phyloP scores from a whole-genome alignment of 1,140 invertebrate genomes.

The Dryas iulia region DNA sequence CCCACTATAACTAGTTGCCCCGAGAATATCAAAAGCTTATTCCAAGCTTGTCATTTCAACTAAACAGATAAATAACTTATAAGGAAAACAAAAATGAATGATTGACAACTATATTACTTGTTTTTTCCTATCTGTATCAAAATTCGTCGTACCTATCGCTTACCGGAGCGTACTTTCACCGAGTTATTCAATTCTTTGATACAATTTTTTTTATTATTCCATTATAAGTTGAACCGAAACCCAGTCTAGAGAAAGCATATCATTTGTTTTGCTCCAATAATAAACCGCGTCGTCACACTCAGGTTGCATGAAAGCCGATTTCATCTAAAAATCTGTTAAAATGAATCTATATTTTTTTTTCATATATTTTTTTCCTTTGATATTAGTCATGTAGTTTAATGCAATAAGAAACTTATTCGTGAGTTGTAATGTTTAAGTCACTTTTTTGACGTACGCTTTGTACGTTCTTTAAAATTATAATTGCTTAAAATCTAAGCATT shows the following conservation, averaged over 20 bases:
- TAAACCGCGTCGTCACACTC: slow-evolving; percentile 51
- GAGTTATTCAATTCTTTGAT: slow-evolving; percentile 19
- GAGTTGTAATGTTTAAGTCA: too few relatives aligned
- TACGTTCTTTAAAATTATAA: neutral
- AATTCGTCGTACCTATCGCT: neutral
- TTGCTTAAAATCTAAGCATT: neutral
- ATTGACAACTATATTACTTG: neutral
- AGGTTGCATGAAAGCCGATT: slow-evolving; percentile 28
- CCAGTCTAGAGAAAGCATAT: slow-evolving; percentile 52
- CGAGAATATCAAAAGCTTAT: too few relatives aligned
- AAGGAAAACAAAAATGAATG: neutral
- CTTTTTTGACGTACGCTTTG: neutral
- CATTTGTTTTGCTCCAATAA: slow-evolving; percentile 57
- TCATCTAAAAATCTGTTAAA: slow-evolving; percentile 6
- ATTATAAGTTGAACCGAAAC: slow-evolving; percentile 18
- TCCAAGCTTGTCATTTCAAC: too few relatives aligned
- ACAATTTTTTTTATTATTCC: slow-evolving; percentile 9
- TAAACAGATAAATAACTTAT: too few relatives aligned
- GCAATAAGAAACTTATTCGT: too few relatives aligned
- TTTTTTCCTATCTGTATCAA: neutral
- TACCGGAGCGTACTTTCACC: slow-evolving; percentile 20
- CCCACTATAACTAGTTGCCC: too few relatives aligned
- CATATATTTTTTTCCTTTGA: neutral
- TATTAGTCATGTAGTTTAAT: too few relatives aligned
- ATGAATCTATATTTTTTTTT: neutral